These are phyloP conservation scores for Macrophya annulata DNA, from an alignment of 2,888 invertebrate genomes.

Conservation along the genomic window DNA sequence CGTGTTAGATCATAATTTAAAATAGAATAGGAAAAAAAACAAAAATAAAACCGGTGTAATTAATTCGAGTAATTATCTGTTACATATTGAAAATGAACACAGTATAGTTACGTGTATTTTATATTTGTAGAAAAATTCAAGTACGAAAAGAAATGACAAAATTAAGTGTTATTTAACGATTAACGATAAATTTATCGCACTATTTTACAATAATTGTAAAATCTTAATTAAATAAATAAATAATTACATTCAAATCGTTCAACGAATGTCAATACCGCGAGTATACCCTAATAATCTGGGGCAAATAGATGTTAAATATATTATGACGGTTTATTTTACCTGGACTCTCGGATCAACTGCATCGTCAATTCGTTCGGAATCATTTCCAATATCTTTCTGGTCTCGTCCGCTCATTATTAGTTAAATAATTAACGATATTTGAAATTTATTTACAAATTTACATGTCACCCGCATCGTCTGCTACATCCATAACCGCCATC, in stretches of 20 bases:
- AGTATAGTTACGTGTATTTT: too few species aligned
- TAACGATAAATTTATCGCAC: not conserved
- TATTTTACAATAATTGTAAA: not conserved
- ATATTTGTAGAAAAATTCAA: too few species aligned
- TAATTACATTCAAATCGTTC: not conserved
- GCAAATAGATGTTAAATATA: conserved; percentile 63
- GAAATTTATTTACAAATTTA: conserved; percentile 62
- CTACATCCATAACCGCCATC: conserved; percentile 76
- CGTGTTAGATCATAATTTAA: conserved; percentile 43
- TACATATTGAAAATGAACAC: too few species aligned
- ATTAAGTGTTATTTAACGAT: not conserved
- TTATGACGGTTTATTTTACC: conserved; percentile 79
- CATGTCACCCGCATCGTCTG: conserved; percentile 78
- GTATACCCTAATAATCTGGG: conserved; percentile 72
- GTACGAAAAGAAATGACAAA: too few species aligned
- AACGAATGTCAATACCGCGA: conserved; percentile 67
- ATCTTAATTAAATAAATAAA: not conserved
- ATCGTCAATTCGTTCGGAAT: conserved; percentile 80
- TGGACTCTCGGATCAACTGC: conserved; percentile 92
- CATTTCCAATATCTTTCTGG: conserved; percentile 69
- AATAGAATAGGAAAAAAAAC: conserved; percentile 13
- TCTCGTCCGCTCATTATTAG: conserved; percentile 71
- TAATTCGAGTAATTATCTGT: too few species aligned
- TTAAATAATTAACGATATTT: conserved; percentile 47
- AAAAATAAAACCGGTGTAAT: not conserved